Evolutionary conservation across 2,113 vertebrate species (phyloP).

Genomic region (Otolemur garnettii): DNA sequence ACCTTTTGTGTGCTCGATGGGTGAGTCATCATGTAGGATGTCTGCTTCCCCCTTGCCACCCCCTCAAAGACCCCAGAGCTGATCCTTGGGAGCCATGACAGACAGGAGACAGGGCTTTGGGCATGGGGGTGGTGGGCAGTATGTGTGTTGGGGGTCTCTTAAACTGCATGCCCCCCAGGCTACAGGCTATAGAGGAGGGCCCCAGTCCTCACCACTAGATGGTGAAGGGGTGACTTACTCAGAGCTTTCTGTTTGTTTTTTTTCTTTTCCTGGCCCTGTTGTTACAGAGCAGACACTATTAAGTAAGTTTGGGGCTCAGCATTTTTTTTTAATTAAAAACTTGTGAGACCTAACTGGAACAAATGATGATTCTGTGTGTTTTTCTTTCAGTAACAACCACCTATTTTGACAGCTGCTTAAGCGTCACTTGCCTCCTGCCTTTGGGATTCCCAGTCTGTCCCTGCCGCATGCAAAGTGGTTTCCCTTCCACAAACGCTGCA

Average conservation of each 20-base stretch:
- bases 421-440: neutral
- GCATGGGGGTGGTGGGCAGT: neutral
- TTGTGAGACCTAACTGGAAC: neutral
- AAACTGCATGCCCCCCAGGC: neutral
- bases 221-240: neutral
- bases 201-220: neutral
- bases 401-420: neutral
- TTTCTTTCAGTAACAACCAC: slow-evolving; percentile 47
- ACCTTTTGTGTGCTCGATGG: neutral
- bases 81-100: neutral
- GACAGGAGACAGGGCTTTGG: neutral
- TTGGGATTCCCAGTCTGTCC: neutral
- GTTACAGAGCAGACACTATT: neutral
- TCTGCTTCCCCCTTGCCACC: neutral
- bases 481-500: neutral
- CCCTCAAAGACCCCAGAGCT: neutral
- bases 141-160: too few species aligned
- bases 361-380: slow-evolving; percentile 1
- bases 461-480: neutral
- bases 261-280: neutral
- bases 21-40: neutral
- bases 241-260: neutral
- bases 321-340: slow-evolving; percentile 27
- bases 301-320: neutral
- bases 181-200: neutral